Percentiles rank a stretch among this genome's conserved stretches.
phyloP scores from a whole-genome alignment of 2,888 invertebrate genomes.

The Ichneumoninae sp. region DNA sequence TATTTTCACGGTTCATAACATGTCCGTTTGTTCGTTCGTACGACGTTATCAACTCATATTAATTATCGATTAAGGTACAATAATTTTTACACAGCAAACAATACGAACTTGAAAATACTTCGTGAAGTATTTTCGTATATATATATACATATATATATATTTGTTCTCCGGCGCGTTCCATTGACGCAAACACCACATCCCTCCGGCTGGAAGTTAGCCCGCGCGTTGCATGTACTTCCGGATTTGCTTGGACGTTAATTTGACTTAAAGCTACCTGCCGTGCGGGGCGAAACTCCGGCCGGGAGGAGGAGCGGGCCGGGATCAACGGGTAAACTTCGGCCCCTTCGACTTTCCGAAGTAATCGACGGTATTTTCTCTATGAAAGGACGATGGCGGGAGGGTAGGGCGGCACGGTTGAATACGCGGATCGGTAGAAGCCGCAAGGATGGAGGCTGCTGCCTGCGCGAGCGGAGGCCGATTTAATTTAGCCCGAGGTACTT shows the following conservation, averaged over 20 bases:
- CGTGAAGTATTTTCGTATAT: background rate
- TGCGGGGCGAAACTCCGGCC: constrained; percentile 37
- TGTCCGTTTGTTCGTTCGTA: background rate
- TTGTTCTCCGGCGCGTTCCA: background rate
- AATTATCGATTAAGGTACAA: background rate
- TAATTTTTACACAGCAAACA: background rate
- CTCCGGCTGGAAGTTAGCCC: constrained; percentile 16
- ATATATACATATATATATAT: too few relatives aligned
- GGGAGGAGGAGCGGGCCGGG: constrained; percentile 19
- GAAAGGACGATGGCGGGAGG: constrained; percentile 44
- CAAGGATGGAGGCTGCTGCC: constrained; percentile 53
- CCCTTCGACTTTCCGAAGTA: constrained; percentile 57
- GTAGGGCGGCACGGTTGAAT: constrained; percentile 67
- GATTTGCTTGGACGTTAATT: constrained; percentile 63
- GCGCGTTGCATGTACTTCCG: constrained; percentile 31
- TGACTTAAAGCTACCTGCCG: constrained; percentile 51
- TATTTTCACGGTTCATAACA: background rate
- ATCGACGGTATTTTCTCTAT: constrained; percentile 58
- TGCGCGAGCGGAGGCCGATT: constrained; percentile 55
- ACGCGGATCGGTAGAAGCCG: constrained; percentile 62
- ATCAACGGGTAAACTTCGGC: constrained; percentile 55
- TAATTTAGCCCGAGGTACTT: constrained; percentile 60
- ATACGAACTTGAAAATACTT: background rate
- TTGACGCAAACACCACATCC: constrained; percentile 38
- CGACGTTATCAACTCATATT: background rate